Conservation (phyloP, 2,113 vertebrate species). For the Dunckerocampus dactyliophorus region DNA sequence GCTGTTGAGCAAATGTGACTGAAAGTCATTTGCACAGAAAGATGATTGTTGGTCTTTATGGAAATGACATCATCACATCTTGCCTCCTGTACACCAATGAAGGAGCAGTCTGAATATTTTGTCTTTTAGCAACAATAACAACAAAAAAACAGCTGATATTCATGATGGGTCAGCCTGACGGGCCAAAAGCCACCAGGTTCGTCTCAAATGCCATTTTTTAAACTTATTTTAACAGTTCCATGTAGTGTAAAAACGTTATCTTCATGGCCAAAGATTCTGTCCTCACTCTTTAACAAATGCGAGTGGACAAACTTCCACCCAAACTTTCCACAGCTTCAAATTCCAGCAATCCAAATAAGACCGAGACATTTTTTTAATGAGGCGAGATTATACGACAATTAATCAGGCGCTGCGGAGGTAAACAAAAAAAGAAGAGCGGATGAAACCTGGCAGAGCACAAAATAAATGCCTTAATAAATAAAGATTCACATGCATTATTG, state of each 20-base stretch:
- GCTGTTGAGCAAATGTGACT: neutral
- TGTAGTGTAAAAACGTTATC: neutral
- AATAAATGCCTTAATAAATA: slow-evolving; percentile 9
- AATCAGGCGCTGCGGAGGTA: slow-evolving; percentile 4
- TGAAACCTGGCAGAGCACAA: slow-evolving; percentile 8
- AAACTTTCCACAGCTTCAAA: neutral
- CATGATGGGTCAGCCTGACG: no score
- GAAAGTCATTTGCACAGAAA: neutral
- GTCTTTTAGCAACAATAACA: no score
- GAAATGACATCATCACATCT: no score
- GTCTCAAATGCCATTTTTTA: no score
- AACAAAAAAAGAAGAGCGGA: neutral
- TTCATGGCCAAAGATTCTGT: neutral
- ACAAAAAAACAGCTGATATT: no score
- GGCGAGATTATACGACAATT: neutral
- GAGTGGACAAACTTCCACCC: neutral
- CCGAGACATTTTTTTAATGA: neutral
- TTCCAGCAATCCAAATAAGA: no score
- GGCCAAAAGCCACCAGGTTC: no score
- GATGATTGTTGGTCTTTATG: no score
- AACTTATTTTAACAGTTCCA: neutral
- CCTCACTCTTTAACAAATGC: neutral
- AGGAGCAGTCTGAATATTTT: neutral
- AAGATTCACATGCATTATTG: slow-evolving; percentile 7
- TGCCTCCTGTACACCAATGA: neutral